Conservation (phyloP, 2,113 vertebrate genomes). For the Syngnathus floridae region DNA sequence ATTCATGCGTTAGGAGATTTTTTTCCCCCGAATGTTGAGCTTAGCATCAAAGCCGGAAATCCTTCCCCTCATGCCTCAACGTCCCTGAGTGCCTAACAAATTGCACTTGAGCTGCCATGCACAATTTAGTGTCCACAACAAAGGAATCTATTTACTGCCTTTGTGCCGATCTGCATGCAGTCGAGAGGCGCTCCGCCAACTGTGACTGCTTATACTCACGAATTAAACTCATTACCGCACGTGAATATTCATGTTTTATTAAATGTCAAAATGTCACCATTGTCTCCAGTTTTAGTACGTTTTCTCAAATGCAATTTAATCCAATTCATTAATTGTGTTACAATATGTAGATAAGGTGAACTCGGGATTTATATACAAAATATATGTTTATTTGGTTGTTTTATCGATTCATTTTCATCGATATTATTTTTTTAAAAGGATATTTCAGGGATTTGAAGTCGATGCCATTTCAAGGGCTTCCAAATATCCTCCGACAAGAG, state of each 20-base stretch:
- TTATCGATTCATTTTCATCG: neutral
- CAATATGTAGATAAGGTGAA: neutral
- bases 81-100: constrained; percentile 13
- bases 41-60: constrained; percentile 2
- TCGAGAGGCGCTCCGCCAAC: neutral
- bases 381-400: neutral
- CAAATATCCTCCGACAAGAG: constrained; percentile 14
- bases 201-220: neutral
- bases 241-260: neutral
- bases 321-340: neutral
- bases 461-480: neutral
- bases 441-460: neutral
- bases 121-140: constrained; percentile 2
- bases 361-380: neutral
- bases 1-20: neutral
- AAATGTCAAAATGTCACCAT: neutral
- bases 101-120: constrained; percentile 12
- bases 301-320: neutral
- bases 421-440: neutral
- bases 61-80: constrained; percentile 2
- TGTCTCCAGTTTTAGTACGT: neutral
- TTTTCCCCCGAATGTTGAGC: neutral
- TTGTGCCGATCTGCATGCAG: neutral
- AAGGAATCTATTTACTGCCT: neutral
- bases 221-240: neutral